Conservation (phyloP, 92 coral and sea anemone species). For the Zoanthus sansibaricus region DNA sequence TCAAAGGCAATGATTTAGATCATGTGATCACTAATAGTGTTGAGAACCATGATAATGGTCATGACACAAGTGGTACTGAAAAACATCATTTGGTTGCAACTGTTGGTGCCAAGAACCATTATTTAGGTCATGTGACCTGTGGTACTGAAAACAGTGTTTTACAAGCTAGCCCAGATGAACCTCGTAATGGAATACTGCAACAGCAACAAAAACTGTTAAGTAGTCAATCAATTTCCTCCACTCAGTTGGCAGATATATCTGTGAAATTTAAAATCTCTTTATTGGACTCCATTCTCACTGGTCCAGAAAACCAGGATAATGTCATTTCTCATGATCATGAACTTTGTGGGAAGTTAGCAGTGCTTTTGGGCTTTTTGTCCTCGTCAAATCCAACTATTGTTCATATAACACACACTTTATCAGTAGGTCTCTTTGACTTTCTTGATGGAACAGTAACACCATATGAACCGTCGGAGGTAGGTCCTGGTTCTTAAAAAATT, state of each 20-base stretch:
- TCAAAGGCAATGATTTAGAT: too few species aligned
- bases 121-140: too few species aligned
- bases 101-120: too few species aligned
- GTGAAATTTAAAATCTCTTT: conserved; percentile 31
- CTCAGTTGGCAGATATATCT: background rate
- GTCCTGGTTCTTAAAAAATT: background rate
- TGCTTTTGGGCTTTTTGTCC: background rate
- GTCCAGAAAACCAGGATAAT: background rate
- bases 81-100: too few species aligned
- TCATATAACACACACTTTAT: background rate
- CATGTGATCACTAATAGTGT: too few species aligned
- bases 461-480: conserved; percentile 12
- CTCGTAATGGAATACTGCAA: background rate
- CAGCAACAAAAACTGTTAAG: background rate
- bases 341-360: conserved; percentile 29
- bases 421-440: conserved; percentile 24
- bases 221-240: background rate
- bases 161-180: background rate
- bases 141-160: background rate
- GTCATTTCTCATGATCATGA: background rate
- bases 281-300: conserved; percentile 24
- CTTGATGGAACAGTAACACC: conserved; percentile 34
- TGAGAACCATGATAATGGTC: too few species aligned
- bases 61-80: too few species aligned
- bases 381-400: background rate